Evolutionary conservation across 1,140 invertebrate species (phyloP), one percentile per base, ranked within the genome.

Genomic region (Bombus haemorrhoidalis): DNA sequence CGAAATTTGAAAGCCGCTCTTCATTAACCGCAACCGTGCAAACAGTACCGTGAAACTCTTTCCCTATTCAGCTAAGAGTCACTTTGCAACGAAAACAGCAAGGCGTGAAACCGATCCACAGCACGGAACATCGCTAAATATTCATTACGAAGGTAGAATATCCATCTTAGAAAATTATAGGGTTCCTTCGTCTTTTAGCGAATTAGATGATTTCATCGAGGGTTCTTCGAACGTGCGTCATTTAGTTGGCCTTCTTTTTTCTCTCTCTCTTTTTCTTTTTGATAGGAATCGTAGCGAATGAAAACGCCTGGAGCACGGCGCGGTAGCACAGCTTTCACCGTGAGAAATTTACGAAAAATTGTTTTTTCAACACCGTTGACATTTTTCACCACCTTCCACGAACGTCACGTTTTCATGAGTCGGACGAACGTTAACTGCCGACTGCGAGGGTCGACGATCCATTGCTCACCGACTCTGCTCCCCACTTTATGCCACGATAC

Each of bases 401-500:
- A 53, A 53, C 78, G 57, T 79, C 74, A 83, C 80, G 64, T 66
- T 87, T 89, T 53, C 86, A 90, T 78, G 84, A 85, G 89, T 80
- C 86, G 80, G 77, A 82, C 87, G 92, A 92, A 92, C 81, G 92
- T 92, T 92, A 91, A 92, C 86, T 89, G 89, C 73, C 86, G 78
- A 92, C 92, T 92, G 87, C 28, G 86, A 89, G 92, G 90, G 91
- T 92, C 91, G 90, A 87, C 91, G 89, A 92, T 92, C 86, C 91
- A 93, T 91, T 90, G 88, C 89, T 90, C 86, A 88, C 89, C 86
- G 74, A 81, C 79, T 78, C 81, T 85, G 77, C 85, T 84, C 85
- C 81, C 88, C 47, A 84, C 89, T 81, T 82, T 69, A 66, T 79
- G 32, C 81, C 76, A 37, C 86, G 81, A 91, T 85, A 90, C 84